A percentile compares a stretch with the other conserved stretches of the same genome.
These are phyloP conservation scores for Labroides dimidiatus DNA, from an alignment of 2,797 vertebrate species.

Conservation along the genomic window DNA sequence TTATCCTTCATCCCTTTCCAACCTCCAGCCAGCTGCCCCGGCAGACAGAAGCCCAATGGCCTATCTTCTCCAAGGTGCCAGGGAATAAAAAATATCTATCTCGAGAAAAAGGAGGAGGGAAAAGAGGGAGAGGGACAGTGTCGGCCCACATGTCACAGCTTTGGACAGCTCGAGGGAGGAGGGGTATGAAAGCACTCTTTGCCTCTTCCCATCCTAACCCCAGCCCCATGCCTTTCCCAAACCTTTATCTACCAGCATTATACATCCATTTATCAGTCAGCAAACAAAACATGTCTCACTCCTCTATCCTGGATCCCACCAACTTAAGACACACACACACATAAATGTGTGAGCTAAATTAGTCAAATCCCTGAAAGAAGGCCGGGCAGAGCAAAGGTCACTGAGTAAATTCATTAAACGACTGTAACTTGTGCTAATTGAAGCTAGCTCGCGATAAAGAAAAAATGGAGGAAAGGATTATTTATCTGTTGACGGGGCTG, in stretches of 20 bases:
- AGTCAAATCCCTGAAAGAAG: conserved; percentile 76
- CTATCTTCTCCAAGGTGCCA: conserved; percentile 73
- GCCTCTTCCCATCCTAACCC: conserved; percentile 34
- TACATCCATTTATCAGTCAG: conserved; percentile 73
- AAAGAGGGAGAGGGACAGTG: conserved; percentile 53
- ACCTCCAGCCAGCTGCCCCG: conserved; percentile 76
- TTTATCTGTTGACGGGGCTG: conserved; percentile 72
- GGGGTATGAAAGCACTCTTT: conserved; percentile 45
- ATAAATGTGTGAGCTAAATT: conserved; percentile 64
- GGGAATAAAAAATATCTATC: conserved; percentile 78
- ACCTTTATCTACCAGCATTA: conserved; percentile 72
- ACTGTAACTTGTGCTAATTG: conserved; percentile 81
- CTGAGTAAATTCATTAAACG: conserved; percentile 78
- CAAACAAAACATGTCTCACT: conserved; percentile 75
- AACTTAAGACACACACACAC: conserved; percentile 39
- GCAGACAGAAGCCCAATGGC: conserved; percentile 77
- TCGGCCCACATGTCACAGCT: conserved; percentile 66
- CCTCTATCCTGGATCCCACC: conserved; percentile 55
- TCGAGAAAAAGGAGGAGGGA: conserved; percentile 45
- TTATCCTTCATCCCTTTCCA: conserved; percentile 80
- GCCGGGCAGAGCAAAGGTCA: conserved; percentile 78
- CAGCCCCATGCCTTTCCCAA: conserved; percentile 53
- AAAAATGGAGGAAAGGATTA: conserved; percentile 73
- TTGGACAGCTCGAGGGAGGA: conserved; percentile 60
- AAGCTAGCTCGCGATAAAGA: conserved; percentile 75